Percentiles rank a stretch among this genome's conserved stretches.
phyloP scores from a whole-genome alignment of 2,113 vertebrate genomes.

The Narcine bancroftii region DNA sequence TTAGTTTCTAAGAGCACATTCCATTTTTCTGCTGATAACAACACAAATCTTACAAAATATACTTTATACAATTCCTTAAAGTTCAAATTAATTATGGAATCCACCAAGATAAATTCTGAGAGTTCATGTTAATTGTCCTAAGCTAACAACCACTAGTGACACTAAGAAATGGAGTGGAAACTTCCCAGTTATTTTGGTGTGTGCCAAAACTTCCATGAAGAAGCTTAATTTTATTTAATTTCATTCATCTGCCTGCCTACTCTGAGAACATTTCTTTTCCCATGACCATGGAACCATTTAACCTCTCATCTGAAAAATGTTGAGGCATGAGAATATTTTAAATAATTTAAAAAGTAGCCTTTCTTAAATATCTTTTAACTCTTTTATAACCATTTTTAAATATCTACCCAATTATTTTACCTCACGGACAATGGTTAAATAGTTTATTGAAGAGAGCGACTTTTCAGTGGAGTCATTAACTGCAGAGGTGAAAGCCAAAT shows the following conservation, averaged over 20 bases:
- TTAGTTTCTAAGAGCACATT: not conserved
- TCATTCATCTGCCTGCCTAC: not conserved
- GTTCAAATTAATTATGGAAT: not conserved
- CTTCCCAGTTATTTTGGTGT: not conserved
- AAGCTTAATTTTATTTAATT: not conserved
- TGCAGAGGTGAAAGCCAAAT: not conserved
- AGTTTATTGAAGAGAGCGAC: not conserved
- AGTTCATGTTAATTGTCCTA: not conserved
- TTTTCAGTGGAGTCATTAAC: constrained; percentile 1
- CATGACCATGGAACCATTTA: not conserved
- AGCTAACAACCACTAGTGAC: too few species aligned
- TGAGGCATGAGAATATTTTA: not conserved
- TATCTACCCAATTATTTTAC: not conserved
- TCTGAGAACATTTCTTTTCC: not conserved
- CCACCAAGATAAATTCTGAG: not conserved
- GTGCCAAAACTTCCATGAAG: not conserved
- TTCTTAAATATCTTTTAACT: not conserved
- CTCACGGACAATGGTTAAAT: not conserved
- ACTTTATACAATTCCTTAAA: not conserved
- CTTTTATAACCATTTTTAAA: not conserved
- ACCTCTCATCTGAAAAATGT: not conserved
- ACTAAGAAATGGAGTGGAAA: too few species aligned
- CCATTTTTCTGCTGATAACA: constrained; percentile 4
- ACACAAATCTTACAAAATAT: not conserved
- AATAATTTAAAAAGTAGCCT: not conserved